Evolutionary conservation across 2,113 vertebrate species (phyloP).

Genomic region (Coracopsis vasa): DNA sequence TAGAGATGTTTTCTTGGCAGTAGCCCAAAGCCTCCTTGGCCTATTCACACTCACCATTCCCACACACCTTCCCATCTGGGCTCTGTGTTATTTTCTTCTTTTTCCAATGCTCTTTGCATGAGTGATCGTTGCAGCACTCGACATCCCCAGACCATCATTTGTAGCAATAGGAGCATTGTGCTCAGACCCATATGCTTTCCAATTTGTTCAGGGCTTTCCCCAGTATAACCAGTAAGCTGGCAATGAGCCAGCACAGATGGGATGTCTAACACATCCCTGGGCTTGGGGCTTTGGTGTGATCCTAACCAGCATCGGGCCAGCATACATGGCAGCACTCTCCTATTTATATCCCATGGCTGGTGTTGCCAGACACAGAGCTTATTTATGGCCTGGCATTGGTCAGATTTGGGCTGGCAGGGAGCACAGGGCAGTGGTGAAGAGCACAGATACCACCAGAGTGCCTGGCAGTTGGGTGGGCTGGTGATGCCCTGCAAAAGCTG

Average conservation of each 20-base stretch:
- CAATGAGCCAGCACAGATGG: background rate
- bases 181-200: background rate
- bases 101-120: background rate
- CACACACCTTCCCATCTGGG: background rate
- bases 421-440: fast-evolving
- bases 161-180: fast-evolving
- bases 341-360: background rate
- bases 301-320: background rate
- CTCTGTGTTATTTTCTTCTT: background rate
- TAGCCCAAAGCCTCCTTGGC: background rate
- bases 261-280: background rate
- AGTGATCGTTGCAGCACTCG: background rate
- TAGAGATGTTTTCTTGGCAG: background rate
- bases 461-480: fast-evolving
- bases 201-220: background rate
- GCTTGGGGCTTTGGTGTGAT: background rate
- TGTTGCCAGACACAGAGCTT: background rate
- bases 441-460: background rate
- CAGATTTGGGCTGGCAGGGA: background rate
- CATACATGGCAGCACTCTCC: background rate
- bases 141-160: background rate
- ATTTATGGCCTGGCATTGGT: background rate
- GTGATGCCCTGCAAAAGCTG: background rate
- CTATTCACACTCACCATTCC: background rate
- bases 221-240: background rate